Conservation (phyloP, 2,888 invertebrate species). For the Philereme transversata region DNA sequence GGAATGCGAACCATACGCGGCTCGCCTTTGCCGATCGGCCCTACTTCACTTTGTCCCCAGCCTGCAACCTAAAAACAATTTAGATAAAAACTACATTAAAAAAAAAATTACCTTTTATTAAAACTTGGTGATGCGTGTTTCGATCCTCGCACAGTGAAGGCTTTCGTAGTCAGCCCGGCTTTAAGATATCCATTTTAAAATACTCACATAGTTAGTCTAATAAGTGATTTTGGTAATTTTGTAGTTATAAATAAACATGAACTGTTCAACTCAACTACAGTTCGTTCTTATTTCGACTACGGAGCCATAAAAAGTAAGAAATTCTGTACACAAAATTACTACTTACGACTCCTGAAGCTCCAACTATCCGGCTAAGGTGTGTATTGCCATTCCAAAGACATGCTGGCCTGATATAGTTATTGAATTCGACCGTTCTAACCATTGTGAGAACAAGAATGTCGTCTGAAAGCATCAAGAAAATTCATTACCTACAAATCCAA, state of each 20-base stretch:
- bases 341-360: slow-evolving; percentile 72
- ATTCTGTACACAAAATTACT: neutral
- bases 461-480: slow-evolving; percentile 53
- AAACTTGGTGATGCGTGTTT: neutral
- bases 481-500: neutral
- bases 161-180: no score
- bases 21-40: slow-evolving; percentile 69
- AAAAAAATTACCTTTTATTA: no score
- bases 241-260: no score
- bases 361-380: slow-evolving; percentile 62
- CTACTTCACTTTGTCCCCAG: slow-evolving; percentile 83
- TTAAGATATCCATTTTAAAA: no score
- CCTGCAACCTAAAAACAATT: slow-evolving; percentile 74
- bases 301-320: neutral
- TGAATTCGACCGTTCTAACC: slow-evolving; percentile 73
- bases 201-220: no score
- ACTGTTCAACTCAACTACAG: no score
- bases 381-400: slow-evolving; percentile 83
- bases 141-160: no score
- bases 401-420: slow-evolving; percentile 78
- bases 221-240: no score
- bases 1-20: slow-evolving; percentile 81
- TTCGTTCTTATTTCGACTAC: no score
- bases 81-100: no score
- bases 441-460: slow-evolving; percentile 84